Conservation (phyloP, 2,113 vertebrate species). For the Cyphomyrus plagiostoma region DNA sequence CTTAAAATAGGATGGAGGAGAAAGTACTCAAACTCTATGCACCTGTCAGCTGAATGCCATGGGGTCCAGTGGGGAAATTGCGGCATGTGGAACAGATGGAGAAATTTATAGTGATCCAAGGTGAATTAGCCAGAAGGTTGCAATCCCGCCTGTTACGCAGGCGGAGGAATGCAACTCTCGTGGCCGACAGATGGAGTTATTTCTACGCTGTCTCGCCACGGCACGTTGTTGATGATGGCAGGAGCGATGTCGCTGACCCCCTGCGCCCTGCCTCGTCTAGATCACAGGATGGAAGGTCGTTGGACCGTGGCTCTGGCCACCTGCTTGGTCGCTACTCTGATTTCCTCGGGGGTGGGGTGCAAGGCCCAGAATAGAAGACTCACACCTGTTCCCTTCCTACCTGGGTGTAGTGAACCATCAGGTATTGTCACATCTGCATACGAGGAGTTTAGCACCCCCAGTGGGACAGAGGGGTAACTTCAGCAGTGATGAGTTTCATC, state of each 20-base stretch:
- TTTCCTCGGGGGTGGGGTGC: neutral
- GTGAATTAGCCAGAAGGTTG: neutral
- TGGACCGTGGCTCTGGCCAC: neutral
- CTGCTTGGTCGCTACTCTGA: neutral
- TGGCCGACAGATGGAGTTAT: slow-evolving; percentile 12
- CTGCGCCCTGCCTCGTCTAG: neutral
- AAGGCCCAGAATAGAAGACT: neutral
- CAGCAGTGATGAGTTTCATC: neutral
- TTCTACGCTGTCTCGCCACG: neutral
- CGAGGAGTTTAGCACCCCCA: neutral
- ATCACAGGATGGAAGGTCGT: neutral
- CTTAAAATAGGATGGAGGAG: neutral
- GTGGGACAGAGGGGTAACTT: neutral
- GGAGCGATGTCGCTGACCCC: neutral
- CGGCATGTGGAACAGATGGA: slow-evolving; percentile 23
- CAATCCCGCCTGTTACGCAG: neutral
- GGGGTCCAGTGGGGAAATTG: neutral
- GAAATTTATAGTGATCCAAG: slow-evolving; percentile 14
- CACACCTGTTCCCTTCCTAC: neutral
- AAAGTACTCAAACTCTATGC: neutral
- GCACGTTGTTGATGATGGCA: neutral
- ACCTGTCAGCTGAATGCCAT: slow-evolving; percentile 8
- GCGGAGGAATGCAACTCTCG: neutral
- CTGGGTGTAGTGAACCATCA: neutral
- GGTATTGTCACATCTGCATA: neutral